phyloP scores from a whole-genome alignment of 2,113 vertebrate species.

The Rhegmatorhina hoffmannsi region DNA sequence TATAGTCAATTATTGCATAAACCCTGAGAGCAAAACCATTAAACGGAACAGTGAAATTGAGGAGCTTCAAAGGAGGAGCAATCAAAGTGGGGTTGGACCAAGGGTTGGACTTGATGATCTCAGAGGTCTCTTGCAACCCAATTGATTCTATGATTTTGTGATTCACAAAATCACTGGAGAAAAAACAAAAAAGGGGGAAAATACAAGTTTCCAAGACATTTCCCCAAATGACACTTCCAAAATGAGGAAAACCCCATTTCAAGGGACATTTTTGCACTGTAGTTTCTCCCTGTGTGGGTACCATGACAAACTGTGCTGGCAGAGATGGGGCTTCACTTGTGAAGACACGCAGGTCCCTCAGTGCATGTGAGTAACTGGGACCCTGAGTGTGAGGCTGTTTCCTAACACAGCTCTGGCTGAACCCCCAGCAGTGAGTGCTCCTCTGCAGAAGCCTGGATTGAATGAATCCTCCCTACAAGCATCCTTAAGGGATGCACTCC shows the following conservation, averaged over 20 bases:
- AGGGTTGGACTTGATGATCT: too few species aligned
- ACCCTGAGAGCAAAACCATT: not conserved
- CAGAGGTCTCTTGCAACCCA: too few species aligned
- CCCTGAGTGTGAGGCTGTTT: rapidly evolving
- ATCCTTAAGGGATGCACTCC: not conserved
- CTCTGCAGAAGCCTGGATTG: not conserved
- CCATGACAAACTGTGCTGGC: not conserved
- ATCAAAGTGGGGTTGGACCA: too few species aligned
- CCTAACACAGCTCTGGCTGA: rapidly evolving
- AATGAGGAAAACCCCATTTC: not conserved
- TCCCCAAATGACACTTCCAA: not conserved
- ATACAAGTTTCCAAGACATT: not conserved
- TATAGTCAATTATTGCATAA: not conserved
- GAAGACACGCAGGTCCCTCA: not conserved
- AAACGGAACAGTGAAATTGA: not conserved
- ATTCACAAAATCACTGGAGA: not conserved
- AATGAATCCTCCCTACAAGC: too few species aligned
- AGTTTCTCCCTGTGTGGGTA: not conserved
- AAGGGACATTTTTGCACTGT: not conserved
- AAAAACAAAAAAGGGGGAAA: not conserved
- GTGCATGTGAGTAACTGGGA: not conserved
- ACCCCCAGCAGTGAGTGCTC: not conserved
- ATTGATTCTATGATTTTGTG: too few species aligned
- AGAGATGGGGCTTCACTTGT: not conserved
- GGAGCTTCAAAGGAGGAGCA: not conserved